Base-by-base conservation (phyloP, 2,888 invertebrate species). In the Notodonta dromedarius region DNA sequence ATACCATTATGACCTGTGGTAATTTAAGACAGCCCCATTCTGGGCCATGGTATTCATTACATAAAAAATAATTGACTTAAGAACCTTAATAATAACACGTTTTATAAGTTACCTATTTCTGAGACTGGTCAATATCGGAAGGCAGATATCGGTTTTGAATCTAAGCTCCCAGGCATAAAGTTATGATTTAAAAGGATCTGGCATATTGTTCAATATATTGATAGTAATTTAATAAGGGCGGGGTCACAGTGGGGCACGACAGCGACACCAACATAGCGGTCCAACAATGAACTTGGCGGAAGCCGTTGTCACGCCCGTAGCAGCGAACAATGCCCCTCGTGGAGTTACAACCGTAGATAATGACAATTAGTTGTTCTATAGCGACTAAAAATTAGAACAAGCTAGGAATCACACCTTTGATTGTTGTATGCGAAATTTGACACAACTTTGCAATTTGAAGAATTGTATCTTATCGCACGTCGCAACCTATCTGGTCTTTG, bases 201-300 rank as follows among this genome's bases (percentile, higher is more conserved):
- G 44, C 44, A 59, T 61, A 58, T n/a, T 55, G 56, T 13, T 39
- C 35, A 39, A 58, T 57, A 32, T 24, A 53, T 61, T 56, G 32
- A 16, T 56, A 66, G 35, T 64, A 42, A 65, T 62, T 56, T 54
- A 80, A 80, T 79, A 80, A 83, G 79, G 78, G 74, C 81, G 78
- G 79, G 76, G 79, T 82, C 78, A 80, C 67, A 76, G 59, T 69
- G 69, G 73, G 66, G 66, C 78, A 74, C 70, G 72, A 79, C 67
- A 69, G 74, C 72, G 67, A 66, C 69, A 65, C 58, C 73, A 68
- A 73, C 69, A 66, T 68, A 63, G 65, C 71, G 76, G 72, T 82
- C 83, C 86, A 91, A 90, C 92, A 92, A 92, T 93, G 93, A 93
- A 91, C 93, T 92, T 91, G 87, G 86, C 91, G 93, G 92, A 92